A percentile compares a stretch with the other conserved stretches of the same genome.
phyloP scores from a whole-genome alignment of 2,797 vertebrate species.

The Margarornis squamiger region DNA sequence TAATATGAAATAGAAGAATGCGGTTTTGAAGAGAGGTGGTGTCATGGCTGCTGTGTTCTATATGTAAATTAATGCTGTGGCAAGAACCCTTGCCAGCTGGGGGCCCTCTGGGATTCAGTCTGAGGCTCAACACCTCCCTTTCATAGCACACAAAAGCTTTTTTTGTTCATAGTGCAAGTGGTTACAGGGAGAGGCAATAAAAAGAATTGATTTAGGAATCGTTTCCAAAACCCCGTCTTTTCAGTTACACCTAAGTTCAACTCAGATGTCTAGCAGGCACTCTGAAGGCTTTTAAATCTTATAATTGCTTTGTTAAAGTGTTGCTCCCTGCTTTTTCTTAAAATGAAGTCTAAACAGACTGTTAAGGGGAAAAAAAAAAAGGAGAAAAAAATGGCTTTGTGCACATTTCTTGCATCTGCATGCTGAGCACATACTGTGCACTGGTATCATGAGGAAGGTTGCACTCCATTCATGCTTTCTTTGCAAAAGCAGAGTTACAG shows the following conservation, averaged over 20 bases:
- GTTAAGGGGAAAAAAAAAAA: background rate
- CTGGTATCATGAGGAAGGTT: background rate
- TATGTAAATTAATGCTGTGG: background rate
- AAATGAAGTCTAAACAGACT: background rate
- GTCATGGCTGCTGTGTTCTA: background rate
- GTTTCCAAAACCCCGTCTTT: background rate
- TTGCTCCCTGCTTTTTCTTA: background rate
- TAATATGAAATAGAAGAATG: background rate
- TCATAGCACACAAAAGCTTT: background rate
- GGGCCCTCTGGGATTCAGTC: background rate
- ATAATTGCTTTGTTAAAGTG: background rate
- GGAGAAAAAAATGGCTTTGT: background rate
- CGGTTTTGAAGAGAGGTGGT: background rate
- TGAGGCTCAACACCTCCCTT: background rate
- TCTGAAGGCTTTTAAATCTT: background rate
- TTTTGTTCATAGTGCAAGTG: background rate
- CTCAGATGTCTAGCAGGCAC: background rate
- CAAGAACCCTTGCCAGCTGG: background rate
- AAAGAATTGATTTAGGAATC: background rate
- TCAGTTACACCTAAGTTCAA: background rate
- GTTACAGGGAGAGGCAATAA: background rate
- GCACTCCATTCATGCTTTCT: rapidly evolving
- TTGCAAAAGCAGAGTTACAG: background rate
- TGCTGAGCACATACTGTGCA: background rate
- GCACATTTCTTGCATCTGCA: background rate